These are phyloP conservation scores for Polypterus senegalus DNA, from an alignment of 2,113 vertebrate species.

Conservation along the genomic window DNA sequence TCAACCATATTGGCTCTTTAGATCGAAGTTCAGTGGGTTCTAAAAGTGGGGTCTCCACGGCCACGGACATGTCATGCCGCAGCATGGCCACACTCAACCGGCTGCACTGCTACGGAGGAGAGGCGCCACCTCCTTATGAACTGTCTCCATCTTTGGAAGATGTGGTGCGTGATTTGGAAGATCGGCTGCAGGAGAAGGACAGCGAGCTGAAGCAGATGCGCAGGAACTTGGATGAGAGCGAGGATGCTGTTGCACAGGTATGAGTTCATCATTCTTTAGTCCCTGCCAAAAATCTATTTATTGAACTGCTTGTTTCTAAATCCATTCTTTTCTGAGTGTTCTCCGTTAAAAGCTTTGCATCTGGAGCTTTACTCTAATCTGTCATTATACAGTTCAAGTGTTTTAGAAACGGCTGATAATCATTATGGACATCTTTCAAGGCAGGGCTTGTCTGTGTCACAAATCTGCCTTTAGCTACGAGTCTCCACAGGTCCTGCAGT, in stretches of 20 bases:
- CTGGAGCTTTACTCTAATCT: too few species aligned
- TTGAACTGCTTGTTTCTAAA: background rate
- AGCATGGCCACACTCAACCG: conserved; percentile 71
- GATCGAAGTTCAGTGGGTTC: conserved; percentile 55
- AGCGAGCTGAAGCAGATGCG: conserved; percentile 80
- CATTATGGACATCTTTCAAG: too few species aligned
- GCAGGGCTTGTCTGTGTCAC: too few species aligned
- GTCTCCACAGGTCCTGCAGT: too few species aligned
- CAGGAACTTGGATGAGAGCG: conserved; percentile 73
- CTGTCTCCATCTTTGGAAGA: conserved; percentile 76
- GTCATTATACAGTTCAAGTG: too few species aligned
- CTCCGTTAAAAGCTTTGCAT: too few species aligned
- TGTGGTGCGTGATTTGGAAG: conserved; percentile 72
- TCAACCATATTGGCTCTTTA: conserved; percentile 84
- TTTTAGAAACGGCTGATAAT: too few species aligned
- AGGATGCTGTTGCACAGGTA: conserved; percentile 83
- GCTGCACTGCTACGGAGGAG: conserved; percentile 53
- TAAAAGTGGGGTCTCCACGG: conserved; percentile 44
- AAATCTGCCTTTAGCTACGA: too few species aligned
- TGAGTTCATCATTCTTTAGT: too few species aligned
- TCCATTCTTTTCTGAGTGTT: too few species aligned
- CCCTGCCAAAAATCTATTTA: background rate
- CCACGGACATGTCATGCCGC: conserved; percentile 53
- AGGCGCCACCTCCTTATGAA: conserved; percentile 75
- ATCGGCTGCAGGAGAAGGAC: conserved; percentile 73